Percentiles rank a stretch among this genome's conserved stretches.
Evolutionary conservation across 2,888 invertebrate genomes (phyloP).

Genomic region (Pristionchus exspectatus): DNA sequence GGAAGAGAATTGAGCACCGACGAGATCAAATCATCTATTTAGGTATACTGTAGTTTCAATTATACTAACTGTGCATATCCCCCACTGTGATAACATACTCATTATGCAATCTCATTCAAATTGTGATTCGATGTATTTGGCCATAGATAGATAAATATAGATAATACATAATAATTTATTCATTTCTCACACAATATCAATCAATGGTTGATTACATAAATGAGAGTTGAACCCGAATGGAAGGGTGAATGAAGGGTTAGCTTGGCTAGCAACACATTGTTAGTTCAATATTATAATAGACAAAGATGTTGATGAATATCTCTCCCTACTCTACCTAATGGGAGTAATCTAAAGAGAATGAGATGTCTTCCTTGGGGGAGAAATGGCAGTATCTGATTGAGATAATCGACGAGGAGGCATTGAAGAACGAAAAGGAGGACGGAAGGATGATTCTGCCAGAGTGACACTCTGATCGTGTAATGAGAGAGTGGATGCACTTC

Average conservation of each 20-base stretch:
- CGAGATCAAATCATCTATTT: conserved; percentile 23
- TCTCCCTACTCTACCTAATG: conserved; percentile 16
- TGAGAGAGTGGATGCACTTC: neutral
- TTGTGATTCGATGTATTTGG: conserved; percentile 31
- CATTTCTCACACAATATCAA: neutral
- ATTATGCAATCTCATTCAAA: neutral
- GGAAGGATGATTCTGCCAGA: neutral
- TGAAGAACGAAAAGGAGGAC: conserved; percentile 34
- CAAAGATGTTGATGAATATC: neutral
- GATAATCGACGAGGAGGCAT: conserved; percentile 38
- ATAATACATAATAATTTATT: neutral
- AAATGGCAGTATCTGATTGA: conserved; percentile 31
- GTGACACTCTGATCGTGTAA: neutral
- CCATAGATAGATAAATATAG: neutral
- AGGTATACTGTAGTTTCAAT: neutral
- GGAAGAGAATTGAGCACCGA: neutral
- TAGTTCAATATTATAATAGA: conserved; percentile 39
- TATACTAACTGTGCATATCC: neutral
- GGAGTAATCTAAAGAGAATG: neutral
- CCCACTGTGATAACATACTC: neutral
- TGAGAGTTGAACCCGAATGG: conserved; percentile 14
- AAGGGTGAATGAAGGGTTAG: conserved; percentile 20
- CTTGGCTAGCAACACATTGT: conserved; percentile 28
- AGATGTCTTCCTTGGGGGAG: conserved; percentile 27
- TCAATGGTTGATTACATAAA: conserved; percentile 20